Base-by-base conservation (phyloP, 2,797 vertebrate species). In the Phylloscopus collybita region DNA sequence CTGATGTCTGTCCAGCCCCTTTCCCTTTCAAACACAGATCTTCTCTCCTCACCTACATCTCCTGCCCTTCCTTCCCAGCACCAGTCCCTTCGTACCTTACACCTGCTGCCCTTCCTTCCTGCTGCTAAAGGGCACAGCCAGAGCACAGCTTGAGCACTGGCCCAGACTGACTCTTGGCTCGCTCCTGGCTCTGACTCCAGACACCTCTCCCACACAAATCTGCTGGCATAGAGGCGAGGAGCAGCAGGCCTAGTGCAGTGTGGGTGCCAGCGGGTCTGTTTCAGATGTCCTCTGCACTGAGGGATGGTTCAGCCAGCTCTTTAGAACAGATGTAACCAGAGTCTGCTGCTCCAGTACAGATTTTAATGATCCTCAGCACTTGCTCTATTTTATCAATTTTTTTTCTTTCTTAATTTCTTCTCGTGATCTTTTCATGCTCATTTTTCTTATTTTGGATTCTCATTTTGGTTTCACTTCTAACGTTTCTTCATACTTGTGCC, bases 71-170 rank as follows among this genome's bases (percentile, higher is more conserved):
- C 21, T 82, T 23, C 50, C 25, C 69, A 61, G 38, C 16, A 59
- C 16, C 3, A 27, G 1, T 16, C 5, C n/a, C 45, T 70, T 85
- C 42, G 19, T 62, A 22, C 34, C 5, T 8, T 18, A 0, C 29
- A 5, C 40, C n/a, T 81, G 49, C 36, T 78, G n/a, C 26, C 16
- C 34, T 62, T 54, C 51, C 23, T 72, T 80, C 34, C 17, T 74
- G 49, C 71, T 47, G 62, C 54, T 69, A 2, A 85, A 65, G 64
- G 34, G 27, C 76, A 29, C 60, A 80, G 56, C 44, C 25, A 13
- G 67, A 70, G 67, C 54, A 10, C 26, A 62, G 44, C 36, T 20
- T 21, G 64, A 80, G 76, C 30, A 2, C 7, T 34, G 32, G 18
- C n/a, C 53, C 9, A 6, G 0, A 3, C 40, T 78, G 36, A 7